These are phyloP conservation scores for Falco punctatus DNA, from an alignment of 2,113 vertebrate species.

Conservation along the genomic window DNA sequence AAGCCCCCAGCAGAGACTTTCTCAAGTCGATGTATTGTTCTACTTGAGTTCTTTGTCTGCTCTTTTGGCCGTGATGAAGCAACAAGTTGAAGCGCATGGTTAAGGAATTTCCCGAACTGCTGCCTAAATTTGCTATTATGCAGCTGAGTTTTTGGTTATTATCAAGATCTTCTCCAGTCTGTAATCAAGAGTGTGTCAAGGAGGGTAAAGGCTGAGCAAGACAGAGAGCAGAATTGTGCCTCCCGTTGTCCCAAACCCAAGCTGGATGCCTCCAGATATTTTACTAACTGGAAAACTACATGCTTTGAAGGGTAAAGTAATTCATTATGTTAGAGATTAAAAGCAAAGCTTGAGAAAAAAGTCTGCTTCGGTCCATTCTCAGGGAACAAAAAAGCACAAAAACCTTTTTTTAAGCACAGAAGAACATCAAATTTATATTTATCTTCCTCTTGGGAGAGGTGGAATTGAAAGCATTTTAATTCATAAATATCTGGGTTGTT, in stretches of 20 bases:
- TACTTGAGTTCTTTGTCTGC: not conserved
- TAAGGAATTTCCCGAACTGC: not conserved
- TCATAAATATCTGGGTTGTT: not conserved
- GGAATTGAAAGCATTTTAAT: constrained; percentile 31
- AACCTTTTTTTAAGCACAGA: not conserved
- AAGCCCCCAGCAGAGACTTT: constrained; percentile 25
- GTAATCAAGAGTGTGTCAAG: not conserved
- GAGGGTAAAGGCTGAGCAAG: not conserved
- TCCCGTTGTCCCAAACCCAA: not conserved
- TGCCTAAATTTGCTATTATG: not conserved
- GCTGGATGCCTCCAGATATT: not conserved
- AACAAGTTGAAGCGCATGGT: not conserved
- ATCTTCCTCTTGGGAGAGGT: constrained; percentile 1
- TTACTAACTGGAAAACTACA: not conserved
- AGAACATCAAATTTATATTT: not conserved
- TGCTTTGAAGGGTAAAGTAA: not conserved
- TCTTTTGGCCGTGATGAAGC: not conserved
- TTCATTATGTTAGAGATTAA: not conserved
- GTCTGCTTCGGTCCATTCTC: not conserved
- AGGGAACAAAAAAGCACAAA: not conserved
- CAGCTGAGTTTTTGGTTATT: not conserved
- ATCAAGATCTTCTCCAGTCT: not conserved
- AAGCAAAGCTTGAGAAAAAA: not conserved
- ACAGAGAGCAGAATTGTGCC: not conserved
- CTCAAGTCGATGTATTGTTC: not conserved